phyloP scores from a whole-genome alignment of 1,140 invertebrate species.

The Hypsibius dujardini region DNA sequence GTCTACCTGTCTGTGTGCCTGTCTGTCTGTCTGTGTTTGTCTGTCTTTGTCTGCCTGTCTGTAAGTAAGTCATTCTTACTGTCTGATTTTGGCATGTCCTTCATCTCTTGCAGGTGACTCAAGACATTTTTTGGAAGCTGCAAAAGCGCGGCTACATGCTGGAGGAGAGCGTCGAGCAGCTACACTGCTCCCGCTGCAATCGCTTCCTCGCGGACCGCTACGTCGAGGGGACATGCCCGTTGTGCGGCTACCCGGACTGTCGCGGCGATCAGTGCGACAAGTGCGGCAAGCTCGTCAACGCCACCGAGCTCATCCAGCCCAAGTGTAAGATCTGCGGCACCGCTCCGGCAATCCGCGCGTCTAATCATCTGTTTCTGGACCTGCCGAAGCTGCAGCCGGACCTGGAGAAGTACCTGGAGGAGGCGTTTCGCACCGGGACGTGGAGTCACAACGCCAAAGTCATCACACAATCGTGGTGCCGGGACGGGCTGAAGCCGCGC shows the following conservation, averaged over 20 bases:
- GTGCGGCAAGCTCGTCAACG: slow-evolving; percentile 89
- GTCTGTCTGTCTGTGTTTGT: too few species aligned
- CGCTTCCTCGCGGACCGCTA: slow-evolving; percentile 58
- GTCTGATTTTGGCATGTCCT: too few species aligned
- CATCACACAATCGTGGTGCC: slow-evolving; percentile 74
- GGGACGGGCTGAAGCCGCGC: slow-evolving; percentile 73
- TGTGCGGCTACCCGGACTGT: slow-evolving; percentile 78
- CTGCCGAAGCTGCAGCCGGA: slow-evolving; percentile 63
- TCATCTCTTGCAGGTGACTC: slow-evolving; percentile 26
- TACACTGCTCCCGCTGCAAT: slow-evolving; percentile 47
- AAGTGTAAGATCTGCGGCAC: slow-evolving; percentile 74
- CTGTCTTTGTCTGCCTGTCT: too few species aligned
- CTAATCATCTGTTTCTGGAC: slow-evolving; percentile 81
- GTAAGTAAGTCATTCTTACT: too few species aligned
- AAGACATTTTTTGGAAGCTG: slow-evolving; percentile 65
- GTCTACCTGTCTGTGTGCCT: too few species aligned
- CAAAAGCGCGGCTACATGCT: slow-evolving; percentile 64
- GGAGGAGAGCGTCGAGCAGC: slow-evolving; percentile 68
- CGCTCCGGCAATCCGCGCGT: slow-evolving; percentile 53
- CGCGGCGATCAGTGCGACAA: slow-evolving; percentile 96
- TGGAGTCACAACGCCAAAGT: slow-evolving; percentile 79
- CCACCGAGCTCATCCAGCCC: slow-evolving; percentile 68
- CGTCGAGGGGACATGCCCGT: slow-evolving; percentile 90
- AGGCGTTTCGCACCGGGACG: slow-evolving; percentile 37
- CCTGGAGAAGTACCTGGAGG: slow-evolving; percentile 53